These are phyloP conservation scores for Tipula helvola DNA, from an alignment of 2,888 invertebrate genomes.

Conservation along the genomic window DNA sequence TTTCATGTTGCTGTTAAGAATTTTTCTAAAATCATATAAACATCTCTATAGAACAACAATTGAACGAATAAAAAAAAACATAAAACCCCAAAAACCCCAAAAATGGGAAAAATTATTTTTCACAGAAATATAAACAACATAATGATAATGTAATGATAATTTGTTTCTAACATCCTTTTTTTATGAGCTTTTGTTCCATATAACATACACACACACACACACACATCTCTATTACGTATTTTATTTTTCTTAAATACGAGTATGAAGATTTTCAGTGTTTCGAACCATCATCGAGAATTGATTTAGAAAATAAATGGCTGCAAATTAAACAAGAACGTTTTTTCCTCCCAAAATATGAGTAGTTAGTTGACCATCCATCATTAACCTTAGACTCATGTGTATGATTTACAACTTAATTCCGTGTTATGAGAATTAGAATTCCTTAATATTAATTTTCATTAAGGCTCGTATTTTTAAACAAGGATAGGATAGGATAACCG, in stretches of 20 bases:
- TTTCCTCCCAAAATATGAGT: too few species aligned
- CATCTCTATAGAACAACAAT: not conserved
- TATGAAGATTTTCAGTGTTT: not conserved
- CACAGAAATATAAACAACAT: not conserved
- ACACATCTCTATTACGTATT: not conserved
- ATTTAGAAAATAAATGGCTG: not conserved
- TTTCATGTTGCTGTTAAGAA: not conserved
- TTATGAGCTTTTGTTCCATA: not conserved
- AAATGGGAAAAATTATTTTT: not conserved
- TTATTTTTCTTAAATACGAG: not conserved
- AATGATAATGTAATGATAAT: conserved; percentile 4
- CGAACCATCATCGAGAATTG: not conserved
- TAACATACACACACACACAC: not conserved
- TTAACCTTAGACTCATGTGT: too few species aligned
- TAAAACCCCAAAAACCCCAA: not conserved
- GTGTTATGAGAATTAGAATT: too few species aligned
- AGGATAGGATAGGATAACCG: too few species aligned
- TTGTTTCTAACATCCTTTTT: not conserved
- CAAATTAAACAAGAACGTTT: not conserved
- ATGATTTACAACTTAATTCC: too few species aligned
- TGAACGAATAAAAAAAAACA: not conserved
- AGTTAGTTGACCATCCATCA: too few species aligned
- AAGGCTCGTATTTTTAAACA: too few species aligned
- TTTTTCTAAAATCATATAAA: not conserved
- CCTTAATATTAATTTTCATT: too few species aligned